Conservation (phyloP, 2,797 vertebrate species). For the Pseudomugil tenellus region DNA sequence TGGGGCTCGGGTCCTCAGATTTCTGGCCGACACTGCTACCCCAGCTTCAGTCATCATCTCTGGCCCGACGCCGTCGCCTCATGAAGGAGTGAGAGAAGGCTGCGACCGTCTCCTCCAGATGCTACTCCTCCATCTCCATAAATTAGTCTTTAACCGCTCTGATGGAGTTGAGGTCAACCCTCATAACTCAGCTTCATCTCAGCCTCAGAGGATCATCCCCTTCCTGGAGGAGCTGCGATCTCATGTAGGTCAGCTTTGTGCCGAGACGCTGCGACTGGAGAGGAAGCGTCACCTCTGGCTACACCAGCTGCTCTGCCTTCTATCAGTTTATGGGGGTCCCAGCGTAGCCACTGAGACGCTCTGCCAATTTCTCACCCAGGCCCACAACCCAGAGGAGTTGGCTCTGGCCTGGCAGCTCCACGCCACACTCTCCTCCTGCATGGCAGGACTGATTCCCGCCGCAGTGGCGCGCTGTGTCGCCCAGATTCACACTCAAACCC, state of each 20-base stretch:
- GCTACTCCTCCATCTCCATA: constrained; percentile 92
- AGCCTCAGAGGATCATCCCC: constrained; percentile 81
- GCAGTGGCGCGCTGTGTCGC: constrained; percentile 87
- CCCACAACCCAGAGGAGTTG: constrained; percentile 89
- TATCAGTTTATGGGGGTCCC: constrained; percentile 89
- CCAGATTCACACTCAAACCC: constrained; percentile 88
- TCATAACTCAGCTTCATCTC: constrained; percentile 54
- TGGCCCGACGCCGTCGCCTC: constrained; percentile 85
- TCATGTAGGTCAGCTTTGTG: constrained; percentile 88
- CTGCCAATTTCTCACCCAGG: constrained; percentile 88
- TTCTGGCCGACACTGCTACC: constrained; percentile 91
- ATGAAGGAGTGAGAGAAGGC: constrained; percentile 90
- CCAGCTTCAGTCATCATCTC: constrained; percentile 94
- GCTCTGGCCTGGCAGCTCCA: constrained; percentile 90
- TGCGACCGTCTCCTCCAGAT: constrained; percentile 92
- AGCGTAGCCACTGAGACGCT: constrained; percentile 89
- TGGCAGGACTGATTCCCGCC: constrained; percentile 85
- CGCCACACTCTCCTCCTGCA: constrained; percentile 85
- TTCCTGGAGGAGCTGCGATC: constrained; percentile 90
- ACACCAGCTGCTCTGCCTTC: constrained; percentile 90
- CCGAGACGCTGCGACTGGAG: constrained; percentile 89
- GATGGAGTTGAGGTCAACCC: constrained; percentile 67
- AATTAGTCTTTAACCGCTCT: constrained; percentile 88
- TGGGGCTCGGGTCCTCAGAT: constrained; percentile 87
- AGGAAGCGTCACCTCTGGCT: constrained; percentile 93